Conservation (phyloP, 2,888 invertebrate species). For the Petrolisthes manimaculis region DNA sequence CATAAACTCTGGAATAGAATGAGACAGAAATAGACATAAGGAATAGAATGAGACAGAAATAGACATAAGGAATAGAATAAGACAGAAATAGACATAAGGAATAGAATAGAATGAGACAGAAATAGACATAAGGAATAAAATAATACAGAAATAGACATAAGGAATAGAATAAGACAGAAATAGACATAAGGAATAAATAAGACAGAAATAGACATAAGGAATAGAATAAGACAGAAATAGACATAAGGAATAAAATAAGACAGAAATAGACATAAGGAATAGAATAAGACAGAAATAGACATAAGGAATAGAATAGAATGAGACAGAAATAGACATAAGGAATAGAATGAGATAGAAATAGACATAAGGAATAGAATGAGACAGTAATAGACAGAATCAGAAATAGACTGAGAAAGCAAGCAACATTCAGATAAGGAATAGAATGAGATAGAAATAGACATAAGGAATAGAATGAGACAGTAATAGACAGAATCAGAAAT, state of each 20-base stretch:
- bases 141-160: too few species aligned
- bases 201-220: background rate
- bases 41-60: too few species aligned
- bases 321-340: background rate
- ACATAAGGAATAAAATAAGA: background rate
- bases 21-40: too few species aligned
- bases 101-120: background rate
- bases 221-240: background rate
- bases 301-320: background rate
- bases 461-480: background rate
- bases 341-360: background rate
- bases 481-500: constrained; percentile 4
- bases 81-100: background rate
- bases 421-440: too few species aligned
- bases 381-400: background rate
- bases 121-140: background rate
- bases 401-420: too few species aligned
- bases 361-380: background rate
- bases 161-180: background rate
- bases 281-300: background rate
- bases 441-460: constrained; percentile 12
- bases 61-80: too few species aligned
- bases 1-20: too few species aligned
- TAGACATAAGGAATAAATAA: background rate
- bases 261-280: background rate